phyloP scores from a whole-genome alignment of 2,888 invertebrate species.

The Osmoderma eremita region DNA sequence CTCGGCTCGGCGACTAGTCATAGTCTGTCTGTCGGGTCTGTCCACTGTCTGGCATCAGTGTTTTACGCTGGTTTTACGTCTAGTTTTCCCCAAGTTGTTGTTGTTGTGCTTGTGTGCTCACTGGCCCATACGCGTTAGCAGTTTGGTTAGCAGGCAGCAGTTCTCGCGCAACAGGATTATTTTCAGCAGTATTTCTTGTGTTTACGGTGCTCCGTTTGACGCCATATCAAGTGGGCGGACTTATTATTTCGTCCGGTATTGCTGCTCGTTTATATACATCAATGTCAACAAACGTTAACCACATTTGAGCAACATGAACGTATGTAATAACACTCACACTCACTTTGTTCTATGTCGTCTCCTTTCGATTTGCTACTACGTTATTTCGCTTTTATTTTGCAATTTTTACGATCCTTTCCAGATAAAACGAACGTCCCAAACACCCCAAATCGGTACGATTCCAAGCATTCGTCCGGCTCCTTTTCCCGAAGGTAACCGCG shows the following conservation, averaged over 20 bases:
- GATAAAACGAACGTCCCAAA: no score
- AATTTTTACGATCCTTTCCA: no score
- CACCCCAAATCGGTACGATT: no score
- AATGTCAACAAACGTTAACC: conserved; percentile 42
- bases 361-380: no score
- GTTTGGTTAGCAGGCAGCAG: conserved; percentile 10
- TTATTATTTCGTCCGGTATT: conserved; percentile 27
- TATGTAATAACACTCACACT: conserved; percentile 44
- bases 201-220: conserved; percentile 26
- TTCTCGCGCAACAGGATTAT: conserved; percentile 21
- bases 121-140: conserved; percentile 7
- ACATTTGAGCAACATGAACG: conserved; percentile 44
- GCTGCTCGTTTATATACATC: conserved; percentile 28
- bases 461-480: no score
- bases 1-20: conserved; percentile 44
- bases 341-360: conserved; percentile 14
- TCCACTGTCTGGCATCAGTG: conserved; percentile 39
- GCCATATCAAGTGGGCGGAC: conserved; percentile 33
- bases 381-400: no score
- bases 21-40: conserved; percentile 37
- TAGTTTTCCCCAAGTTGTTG: conserved; percentile 43
- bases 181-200: conserved; percentile 35
- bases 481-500: no score
- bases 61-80: conserved; percentile 48
- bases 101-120: conserved; percentile 42